Evolutionary conservation across 2,113 vertebrate species (phyloP), one percentile per base, ranked within the genome.

Genomic region (Petaurus breviceps): DNA sequence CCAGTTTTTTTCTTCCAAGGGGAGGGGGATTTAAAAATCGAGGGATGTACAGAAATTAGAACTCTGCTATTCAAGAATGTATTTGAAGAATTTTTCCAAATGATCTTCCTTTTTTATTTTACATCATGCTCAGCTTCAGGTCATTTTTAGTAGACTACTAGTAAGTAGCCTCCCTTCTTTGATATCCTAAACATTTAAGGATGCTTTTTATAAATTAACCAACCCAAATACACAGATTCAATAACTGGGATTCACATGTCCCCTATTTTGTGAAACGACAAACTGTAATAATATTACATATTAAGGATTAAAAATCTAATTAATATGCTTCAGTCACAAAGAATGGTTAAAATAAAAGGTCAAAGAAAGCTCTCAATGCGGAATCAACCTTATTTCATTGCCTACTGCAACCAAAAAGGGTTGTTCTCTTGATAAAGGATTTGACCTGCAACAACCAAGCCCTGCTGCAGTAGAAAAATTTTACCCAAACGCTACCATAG

Each of bases 401-500:
- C 89, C 51, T 12, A 95, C 47, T 77, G 92, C 95, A 93, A 8
- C 26, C 92, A 95, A 91, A 94, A 93, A 95, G 96, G 89, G 93
- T 95, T 98, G 98, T 98, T 98, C 97, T 97, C 97, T 96, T 91
- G 91, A 98, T 97, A 95, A 98, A 97, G 94, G 93, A 98, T 53
- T 97, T 98, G 98, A 98, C 97, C 96, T 90, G 98, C 98, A 98
- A 93, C 95, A 97, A 97, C 98, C 97, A 98, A 98, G 97, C 97
- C 97, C 97, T 97, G 92, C 97, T 98, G 98, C 98, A 98, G 98
- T 11, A 26, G 89, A 93, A 94, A 91, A 90, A 92, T 90, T 93
- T 96, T 51, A 92, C 97, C 52, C 95, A 92, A 97, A 92, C 47
- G 97, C 97, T 96, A 96, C 94, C 26, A 91, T 43, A 43, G 97